Percentiles rank a stretch among this genome's conserved stretches.
phyloP scores from a whole-genome alignment of 2,113 vertebrate species.

The Cygnus atratus region DNA sequence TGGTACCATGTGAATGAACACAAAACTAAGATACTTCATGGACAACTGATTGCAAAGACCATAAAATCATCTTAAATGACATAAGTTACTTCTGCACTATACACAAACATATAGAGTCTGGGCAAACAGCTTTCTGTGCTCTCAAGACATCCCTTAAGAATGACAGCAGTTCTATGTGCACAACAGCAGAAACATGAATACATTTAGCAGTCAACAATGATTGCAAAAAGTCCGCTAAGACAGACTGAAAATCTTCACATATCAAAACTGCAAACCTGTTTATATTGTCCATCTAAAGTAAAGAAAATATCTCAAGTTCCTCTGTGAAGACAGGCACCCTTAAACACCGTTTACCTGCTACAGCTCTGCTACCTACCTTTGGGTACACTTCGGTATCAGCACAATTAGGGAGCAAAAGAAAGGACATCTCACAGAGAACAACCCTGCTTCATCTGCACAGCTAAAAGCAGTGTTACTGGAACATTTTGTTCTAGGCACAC shows the following conservation, averaged over 20 bases:
- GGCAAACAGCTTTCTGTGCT: not conserved
- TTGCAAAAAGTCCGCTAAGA: not conserved
- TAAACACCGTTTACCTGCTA: not conserved
- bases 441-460: not conserved
- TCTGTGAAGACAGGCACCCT: not conserved
- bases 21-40: not conserved
- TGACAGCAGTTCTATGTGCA: fast-evolving
- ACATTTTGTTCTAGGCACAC: not conserved
- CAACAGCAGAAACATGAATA: not conserved
- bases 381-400: not conserved
- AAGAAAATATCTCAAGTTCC: not conserved
- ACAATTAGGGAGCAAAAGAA: not conserved
- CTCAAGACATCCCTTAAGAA: not conserved
- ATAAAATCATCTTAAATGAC: not conserved
- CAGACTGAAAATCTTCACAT: not conserved
- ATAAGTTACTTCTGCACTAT: not conserved
- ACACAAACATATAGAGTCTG: fast-evolving
- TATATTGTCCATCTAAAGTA: not conserved
- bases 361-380: not conserved
- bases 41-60: not conserved
- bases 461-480: not conserved
- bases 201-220: not conserved
- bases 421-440: not conserved
- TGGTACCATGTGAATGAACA: not conserved
- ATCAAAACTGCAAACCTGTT: not conserved